Base-by-base conservation (phyloP, 2,888 invertebrate species). In the Invenusta paracnida region DNA sequence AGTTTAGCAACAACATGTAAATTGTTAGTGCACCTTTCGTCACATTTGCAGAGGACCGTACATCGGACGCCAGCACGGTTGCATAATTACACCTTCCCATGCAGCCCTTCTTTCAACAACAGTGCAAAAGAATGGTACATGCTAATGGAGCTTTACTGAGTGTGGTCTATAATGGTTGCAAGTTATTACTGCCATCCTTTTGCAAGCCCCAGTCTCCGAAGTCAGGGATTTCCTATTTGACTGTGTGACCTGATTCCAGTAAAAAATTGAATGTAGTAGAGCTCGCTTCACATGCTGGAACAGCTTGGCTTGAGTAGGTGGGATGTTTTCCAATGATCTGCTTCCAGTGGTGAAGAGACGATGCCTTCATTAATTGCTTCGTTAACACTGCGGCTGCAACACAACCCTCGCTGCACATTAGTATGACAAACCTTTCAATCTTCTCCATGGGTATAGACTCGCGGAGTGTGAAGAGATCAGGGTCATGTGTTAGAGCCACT, bases 201-300 rank as follows among this genome's bases (percentile, higher is more conserved):
- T 73, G 73, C 73, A 5, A 73, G 73, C 27, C 73, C 73, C 73
- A 73, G 73, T 73, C 73, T 13, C 73, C 23, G 73, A 5, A 73
- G 73, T 73, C 73, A 73, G 73, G 73, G 73, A 73, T n/a, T n/a
- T 73, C 73, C 73, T 73, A 23, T 73, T 73, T 5, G 17, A 73
- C 73, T 73, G 73, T 23, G 73, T 73, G 73, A 23, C 73, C 73
- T 73, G 73, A 73, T 73, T 73, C 73, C 73, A 73, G 27, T 73
- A 73, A 23, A 13, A 73, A 73, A 5, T 73, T 23, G 73, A 5
- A 5, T 73, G 73, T 73, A 73, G 17, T 73, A 73, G 73, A 73
- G 73, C 73, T 73, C 73, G 73, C 73, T 73, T 73, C 73, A 73
- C 73, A 73, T 73, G 73, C 73, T 73, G 73, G 73, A 73, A 73